These are phyloP conservation scores for Axinella damicornis DNA, from an alignment of 37 sponge, comb jelly and placozoan genomes.

Conservation along the genomic window DNA sequence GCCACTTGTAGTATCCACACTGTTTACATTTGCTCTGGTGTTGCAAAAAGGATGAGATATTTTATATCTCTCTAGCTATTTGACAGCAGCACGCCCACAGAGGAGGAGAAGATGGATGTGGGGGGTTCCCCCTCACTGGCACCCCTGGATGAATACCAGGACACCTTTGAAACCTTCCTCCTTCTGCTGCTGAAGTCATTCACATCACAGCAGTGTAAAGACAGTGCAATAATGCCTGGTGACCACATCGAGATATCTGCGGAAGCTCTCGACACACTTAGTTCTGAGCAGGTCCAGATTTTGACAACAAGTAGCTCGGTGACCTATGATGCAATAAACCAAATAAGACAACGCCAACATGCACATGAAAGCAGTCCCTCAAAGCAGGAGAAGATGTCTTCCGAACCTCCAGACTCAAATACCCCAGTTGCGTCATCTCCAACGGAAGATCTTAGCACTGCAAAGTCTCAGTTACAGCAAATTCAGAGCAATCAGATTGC, in stretches of 20 bases:
- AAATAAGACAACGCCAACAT: conserved; percentile 55
- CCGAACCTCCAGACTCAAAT: neutral
- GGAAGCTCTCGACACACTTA: conserved; percentile 66
- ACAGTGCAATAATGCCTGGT: neutral
- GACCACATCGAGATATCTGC: conserved; percentile 36
- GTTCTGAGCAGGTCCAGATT: conserved; percentile 60
- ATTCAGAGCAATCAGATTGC: conserved; percentile 25
- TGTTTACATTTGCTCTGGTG: too few relatives aligned
- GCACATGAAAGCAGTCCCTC: neutral
- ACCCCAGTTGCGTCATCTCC: neutral
- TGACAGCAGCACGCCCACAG: too few relatives aligned
- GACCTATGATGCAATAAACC: conserved; percentile 79
- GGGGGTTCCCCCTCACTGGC: neutral
- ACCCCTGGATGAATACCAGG: conserved; percentile 25
- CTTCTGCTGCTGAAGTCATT: conserved; percentile 31
- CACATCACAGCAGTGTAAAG: neutral
- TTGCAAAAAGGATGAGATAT: too few relatives aligned
- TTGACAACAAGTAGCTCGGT: conserved; percentile 77
- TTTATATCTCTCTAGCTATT: too few relatives aligned
- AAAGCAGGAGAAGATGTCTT: neutral
- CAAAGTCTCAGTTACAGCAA: conserved; percentile 1
- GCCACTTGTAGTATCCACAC: too few relatives aligned
- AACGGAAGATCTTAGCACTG: neutral
- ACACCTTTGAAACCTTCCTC: conserved; percentile 59
- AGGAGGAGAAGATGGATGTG: too few relatives aligned